A percentile compares a stretch with the other conserved stretches of the same genome.
Evolutionary conservation across 2,113 vertebrate species (phyloP).

Genomic region (Dolichallabes microphthalmus): DNA sequence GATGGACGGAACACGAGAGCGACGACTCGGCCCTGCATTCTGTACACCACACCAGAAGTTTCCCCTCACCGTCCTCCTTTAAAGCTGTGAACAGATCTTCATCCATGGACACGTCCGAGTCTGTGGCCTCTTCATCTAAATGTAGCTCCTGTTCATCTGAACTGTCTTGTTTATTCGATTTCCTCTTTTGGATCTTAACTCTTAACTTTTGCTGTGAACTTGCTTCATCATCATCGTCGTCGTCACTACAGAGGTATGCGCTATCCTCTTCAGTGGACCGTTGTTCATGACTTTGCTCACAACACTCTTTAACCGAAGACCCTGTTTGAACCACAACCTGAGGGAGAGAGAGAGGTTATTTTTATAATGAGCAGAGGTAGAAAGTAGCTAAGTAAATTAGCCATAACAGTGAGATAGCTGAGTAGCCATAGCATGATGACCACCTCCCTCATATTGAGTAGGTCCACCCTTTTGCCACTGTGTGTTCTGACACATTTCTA

Average conservation of each 20-base stretch:
- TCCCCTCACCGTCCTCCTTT: constrained; percentile 8
- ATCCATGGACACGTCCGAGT: constrained; percentile 16
- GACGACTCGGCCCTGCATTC: background rate
- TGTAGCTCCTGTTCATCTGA: constrained; percentile 9
- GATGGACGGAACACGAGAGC: constrained; percentile 17
- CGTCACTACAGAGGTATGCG: background rate
- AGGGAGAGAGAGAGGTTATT: background rate
- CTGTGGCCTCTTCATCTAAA: background rate
- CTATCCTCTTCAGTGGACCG: background rate
- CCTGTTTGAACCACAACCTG: constrained; percentile 5
- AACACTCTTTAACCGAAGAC: background rate
- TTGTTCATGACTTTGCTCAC: background rate
- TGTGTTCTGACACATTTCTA: too few relatives aligned
- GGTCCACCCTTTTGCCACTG: too few relatives aligned
- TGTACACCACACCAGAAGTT: constrained; percentile 29
- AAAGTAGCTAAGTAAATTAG: too few relatives aligned
- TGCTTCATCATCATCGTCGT: constrained; percentile 3
- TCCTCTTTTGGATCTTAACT: background rate
- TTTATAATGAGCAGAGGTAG: too few relatives aligned
- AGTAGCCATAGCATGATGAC: too few relatives aligned
- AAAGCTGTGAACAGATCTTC: constrained; percentile 16
- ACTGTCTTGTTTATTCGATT: background rate
- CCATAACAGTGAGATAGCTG: too few relatives aligned
- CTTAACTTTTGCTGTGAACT: background rate
- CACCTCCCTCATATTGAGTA: too few relatives aligned